These are phyloP conservation scores for Ecdyonurus torrentis DNA, from an alignment of 2,888 invertebrate species.

Conservation along the genomic window DNA sequence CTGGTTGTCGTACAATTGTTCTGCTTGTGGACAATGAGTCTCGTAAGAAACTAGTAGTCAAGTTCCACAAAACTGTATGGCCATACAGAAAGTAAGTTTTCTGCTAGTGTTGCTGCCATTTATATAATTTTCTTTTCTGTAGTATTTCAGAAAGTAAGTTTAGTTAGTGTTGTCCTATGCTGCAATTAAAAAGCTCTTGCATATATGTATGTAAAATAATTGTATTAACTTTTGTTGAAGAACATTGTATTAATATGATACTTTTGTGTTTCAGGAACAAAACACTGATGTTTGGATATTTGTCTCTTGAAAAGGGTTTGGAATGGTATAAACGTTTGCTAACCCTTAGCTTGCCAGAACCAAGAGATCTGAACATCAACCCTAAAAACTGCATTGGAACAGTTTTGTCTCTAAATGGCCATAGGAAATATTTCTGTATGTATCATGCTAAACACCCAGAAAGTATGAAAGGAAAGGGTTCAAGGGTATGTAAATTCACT, in stretches of 20 bases:
- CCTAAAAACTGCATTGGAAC: constrained; percentile 94
- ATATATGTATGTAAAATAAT: constrained; percentile 2
- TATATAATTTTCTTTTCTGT: constrained; percentile 9
- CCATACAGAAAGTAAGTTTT: constrained; percentile 82
- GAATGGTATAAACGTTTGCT: constrained; percentile 87
- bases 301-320: constrained; percentile 81
- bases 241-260: no score
- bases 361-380: constrained; percentile 73
- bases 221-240: no score
- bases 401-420: constrained; percentile 88
- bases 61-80: constrained; percentile 87
- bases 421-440: constrained; percentile 95
- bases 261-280: constrained; percentile 58
- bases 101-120: no score
- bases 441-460: constrained; percentile 95
- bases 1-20: constrained; percentile 87
- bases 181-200: neutral
- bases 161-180: neutral
- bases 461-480: constrained; percentile 39
- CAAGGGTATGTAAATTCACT: constrained; percentile 33
- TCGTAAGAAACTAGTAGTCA: constrained; percentile 68
- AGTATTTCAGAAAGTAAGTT: no score
- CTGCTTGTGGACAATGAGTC: constrained; percentile 79
- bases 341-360: constrained; percentile 69
- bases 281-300: constrained; percentile 85